phyloP scores from a whole-genome alignment of 1,140 invertebrate species.

The Adelges cooleyi region DNA sequence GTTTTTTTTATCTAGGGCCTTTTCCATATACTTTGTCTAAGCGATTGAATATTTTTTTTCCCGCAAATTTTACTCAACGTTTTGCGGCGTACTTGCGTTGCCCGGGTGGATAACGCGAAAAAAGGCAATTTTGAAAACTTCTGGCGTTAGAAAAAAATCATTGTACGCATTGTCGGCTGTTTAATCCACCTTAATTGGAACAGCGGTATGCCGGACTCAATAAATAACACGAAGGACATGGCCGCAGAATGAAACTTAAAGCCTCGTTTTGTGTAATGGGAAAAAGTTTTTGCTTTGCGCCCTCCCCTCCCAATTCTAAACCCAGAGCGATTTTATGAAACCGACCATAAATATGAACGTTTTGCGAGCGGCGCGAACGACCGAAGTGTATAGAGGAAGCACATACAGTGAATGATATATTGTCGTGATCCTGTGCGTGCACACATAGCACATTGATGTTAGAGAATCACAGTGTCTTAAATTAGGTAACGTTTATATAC shows the following conservation, averaged over 20 bases:
- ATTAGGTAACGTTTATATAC: too few species aligned
- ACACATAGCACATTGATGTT: not conserved
- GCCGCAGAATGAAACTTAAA: not conserved
- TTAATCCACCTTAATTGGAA: constrained; percentile 29
- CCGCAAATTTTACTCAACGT: too few species aligned
- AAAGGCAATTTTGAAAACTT: constrained; percentile 10
- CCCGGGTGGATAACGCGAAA: too few species aligned
- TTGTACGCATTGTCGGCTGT: constrained; percentile 7
- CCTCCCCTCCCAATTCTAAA: not conserved
- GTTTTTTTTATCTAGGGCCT: too few species aligned
- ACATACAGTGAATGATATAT: too few species aligned
- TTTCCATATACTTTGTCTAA: too few species aligned
- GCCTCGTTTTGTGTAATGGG: constrained; percentile 22
- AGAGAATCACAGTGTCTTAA: too few species aligned
- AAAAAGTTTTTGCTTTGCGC: constrained; percentile 12
- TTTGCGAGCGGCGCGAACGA: not conserved
- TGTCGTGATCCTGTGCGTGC: not conserved
- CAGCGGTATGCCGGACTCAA: constrained; percentile 24
- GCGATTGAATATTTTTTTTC: too few species aligned
- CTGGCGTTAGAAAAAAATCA: constrained; percentile 1
- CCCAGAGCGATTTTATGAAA: constrained; percentile 9
- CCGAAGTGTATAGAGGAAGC: too few species aligned
- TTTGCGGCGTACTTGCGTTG: too few species aligned
- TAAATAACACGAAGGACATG: constrained; percentile 12
- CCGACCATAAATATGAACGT: constrained; percentile 11